Evolutionary conservation across 64 coral and sea anemone genomes (phyloP), one percentile per base, ranked within the genome.

Genomic region (Trachythela sp.): DNA sequence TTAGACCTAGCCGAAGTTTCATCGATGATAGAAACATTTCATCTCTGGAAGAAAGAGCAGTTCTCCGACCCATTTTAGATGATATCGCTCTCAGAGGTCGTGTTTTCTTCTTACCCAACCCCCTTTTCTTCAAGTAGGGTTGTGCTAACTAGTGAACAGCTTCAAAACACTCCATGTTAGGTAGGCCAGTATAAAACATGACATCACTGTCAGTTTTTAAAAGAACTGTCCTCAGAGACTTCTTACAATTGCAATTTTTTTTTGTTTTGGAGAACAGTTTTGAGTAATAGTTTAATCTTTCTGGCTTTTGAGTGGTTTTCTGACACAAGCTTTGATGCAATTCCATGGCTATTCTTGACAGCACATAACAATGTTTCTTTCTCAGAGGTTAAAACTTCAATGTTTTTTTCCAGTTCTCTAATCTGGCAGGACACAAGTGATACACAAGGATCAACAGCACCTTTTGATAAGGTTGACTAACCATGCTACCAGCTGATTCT

Each of bases 21-120:
- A 91, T 76, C 58, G 86, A 50, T 43, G 84, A 52, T 38, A 91
- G 20, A 70, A 91, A 35, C 56, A 91, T 85, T 36, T 86, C 83
- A 42, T 91, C 50, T 41, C 39, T 48, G 38, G 54, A 39, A 43
- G 37, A 49, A 45, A 86, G 84, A 33, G 48, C 27, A 51, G 83
- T 45, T 86, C 32, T 83, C 35, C 54, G 39, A 4, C 40, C 71
- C 17, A 34, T 11, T 26, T 37, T 22, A 22, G 72, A 64, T 20
- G 56, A 64, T 64, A 18, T 64, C 5, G 56, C 13, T 18, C 56
- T 64, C 22, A 10, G 13, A 64, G 22, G 0, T 3, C 22, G 13
- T 64, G 56, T 18, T 64, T 64, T 64, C 56, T 22, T 64, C 22
- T 64, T 64, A 64, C 56, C 56, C 13, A 64, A 64, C 56, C 56